A percentile compares a stretch with the other conserved stretches of the same genome.
phyloP scores from a whole-genome alignment of 2,113 vertebrate species.

The Chroicocephalus ridibundus region DNA sequence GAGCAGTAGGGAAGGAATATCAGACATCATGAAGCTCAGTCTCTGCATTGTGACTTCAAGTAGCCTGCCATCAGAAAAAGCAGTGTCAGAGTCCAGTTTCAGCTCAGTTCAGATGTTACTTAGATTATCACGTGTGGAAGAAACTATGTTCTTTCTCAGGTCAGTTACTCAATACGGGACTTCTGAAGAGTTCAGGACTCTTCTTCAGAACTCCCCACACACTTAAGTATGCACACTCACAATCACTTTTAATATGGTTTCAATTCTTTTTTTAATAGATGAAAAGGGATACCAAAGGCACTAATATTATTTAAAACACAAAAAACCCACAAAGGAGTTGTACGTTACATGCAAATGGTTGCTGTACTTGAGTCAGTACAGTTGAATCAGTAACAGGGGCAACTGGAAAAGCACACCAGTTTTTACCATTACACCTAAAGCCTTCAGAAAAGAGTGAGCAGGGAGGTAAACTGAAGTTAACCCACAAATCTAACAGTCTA shows the following conservation, averaged over 20 bases:
- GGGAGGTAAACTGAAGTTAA: background rate
- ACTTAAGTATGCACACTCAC: background rate
- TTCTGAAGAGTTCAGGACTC: background rate
- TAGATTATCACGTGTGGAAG: background rate
- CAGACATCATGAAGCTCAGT: background rate
- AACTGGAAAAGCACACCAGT: background rate
- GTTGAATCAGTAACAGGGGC: background rate
- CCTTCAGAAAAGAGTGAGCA: background rate
- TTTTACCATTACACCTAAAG: background rate
- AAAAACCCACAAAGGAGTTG: background rate
- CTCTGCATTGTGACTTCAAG: background rate
- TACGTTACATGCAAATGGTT: background rate
- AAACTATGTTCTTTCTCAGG: background rate
- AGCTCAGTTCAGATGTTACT: background rate
- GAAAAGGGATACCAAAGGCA: background rate
- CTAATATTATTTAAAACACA: background rate
- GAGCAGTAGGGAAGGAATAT: background rate
- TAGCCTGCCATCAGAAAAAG: background rate
- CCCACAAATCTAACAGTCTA: background rate
- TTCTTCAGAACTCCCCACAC: background rate
- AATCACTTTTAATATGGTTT: background rate
- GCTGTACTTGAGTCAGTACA: background rate
- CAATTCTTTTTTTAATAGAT: background rate
- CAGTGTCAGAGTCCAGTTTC: background rate
- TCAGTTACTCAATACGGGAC: background rate